Evolutionary conservation across 1,140 invertebrate genomes (phyloP).

Genomic region (Cheumatopsyche charites): DNA sequence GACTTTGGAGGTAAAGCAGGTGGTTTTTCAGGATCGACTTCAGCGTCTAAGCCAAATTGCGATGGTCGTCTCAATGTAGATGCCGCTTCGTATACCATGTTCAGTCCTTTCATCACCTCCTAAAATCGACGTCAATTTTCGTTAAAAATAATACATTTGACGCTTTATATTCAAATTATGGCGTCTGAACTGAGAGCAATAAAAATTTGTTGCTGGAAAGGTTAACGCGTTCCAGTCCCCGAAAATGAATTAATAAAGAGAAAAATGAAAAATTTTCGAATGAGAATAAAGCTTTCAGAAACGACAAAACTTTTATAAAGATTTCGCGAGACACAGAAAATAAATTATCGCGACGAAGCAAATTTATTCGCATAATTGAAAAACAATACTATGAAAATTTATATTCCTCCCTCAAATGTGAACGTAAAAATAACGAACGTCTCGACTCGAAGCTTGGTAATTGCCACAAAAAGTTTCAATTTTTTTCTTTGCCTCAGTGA

Average conservation of each 20-base stretch:
- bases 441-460: no score
- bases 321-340: conserved; percentile 13
- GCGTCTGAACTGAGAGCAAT: background rate
- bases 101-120: conserved; percentile 82
- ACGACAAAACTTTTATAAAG: conserved; percentile 13
- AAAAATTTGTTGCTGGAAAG: no score
- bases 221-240: no score
- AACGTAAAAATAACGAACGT: no score
- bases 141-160: no score
- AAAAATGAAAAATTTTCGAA: background rate
- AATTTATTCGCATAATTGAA: conserved; percentile 23
- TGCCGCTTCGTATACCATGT: conserved; percentile 78
- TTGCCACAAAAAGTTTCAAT: no score
- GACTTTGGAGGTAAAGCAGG: conserved; percentile 53
- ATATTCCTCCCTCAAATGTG: no score
- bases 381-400: conserved; percentile 9
- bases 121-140: conserved; percentile 52
- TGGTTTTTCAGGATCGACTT: conserved; percentile 47
- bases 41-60: conserved; percentile 66
- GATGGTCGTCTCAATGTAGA: conserved; percentile 71
- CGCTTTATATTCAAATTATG: background rate
- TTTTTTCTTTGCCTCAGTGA: no score
- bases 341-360: conserved; percentile 13
- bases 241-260: background rate
- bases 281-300: conserved; percentile 17